These are phyloP conservation scores for Hirudo medicinalis DNA, from an alignment of 1,140 invertebrate genomes.

Conservation along the genomic window DNA sequence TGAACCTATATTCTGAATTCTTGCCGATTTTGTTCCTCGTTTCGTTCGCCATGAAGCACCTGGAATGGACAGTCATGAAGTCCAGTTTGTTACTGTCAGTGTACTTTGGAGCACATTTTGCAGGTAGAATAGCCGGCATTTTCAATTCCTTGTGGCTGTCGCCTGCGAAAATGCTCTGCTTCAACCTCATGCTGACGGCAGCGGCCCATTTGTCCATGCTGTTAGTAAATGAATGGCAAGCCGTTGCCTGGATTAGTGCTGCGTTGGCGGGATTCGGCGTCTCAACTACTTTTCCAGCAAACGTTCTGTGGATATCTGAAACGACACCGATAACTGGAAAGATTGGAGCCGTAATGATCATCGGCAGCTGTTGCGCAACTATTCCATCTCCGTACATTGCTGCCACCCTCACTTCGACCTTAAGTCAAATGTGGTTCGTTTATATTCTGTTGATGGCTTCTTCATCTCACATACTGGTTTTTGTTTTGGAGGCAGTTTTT, in stretches of 20 bases:
- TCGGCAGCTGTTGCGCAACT: neutral
- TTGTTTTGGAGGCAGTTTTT: neutral
- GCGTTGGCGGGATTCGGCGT: constrained; percentile 8
- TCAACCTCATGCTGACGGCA: constrained; percentile 6
- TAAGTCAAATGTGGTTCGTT: constrained; percentile 3
- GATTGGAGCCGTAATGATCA: constrained; percentile 4
- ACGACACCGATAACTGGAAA: neutral
- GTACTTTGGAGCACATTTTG: neutral
- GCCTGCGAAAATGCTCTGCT: constrained; percentile 3
- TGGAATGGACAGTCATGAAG: constrained; percentile 4
- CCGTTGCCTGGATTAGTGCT: neutral
- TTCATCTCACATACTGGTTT: neutral
- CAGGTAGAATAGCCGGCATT: constrained; percentile 9
- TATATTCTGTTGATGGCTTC: constrained; percentile 2
- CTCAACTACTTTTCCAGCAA: constrained; percentile 13
- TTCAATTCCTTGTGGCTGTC: neutral
- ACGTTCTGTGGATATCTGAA: constrained; percentile 15
- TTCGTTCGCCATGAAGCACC: constrained; percentile 9
- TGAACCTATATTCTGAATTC: constrained; percentile 8
- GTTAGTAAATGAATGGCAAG: neutral
- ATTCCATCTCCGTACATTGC: constrained; percentile 10
- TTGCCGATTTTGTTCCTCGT: constrained; percentile 7
- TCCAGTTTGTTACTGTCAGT: neutral
- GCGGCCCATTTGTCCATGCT: neutral
- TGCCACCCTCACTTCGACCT: neutral